Conservation (phyloP, 2,113 vertebrate species). For the Phaethornis superciliosus region DNA sequence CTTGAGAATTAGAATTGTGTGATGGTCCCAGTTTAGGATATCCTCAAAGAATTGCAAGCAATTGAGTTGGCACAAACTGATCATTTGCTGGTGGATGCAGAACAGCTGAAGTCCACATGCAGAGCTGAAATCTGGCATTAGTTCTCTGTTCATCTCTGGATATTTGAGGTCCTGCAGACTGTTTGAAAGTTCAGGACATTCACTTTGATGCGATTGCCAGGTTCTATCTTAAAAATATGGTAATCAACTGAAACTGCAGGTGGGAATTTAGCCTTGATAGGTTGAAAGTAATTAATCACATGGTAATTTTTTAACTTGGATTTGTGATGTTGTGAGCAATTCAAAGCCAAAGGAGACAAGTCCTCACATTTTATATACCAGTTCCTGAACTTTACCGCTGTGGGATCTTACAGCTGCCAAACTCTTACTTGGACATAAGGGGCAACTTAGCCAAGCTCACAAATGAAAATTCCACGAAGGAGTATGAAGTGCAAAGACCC, state of each 20-base stretch:
- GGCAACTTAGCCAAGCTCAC: not conserved
- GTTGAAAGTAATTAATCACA: conserved; percentile 1
- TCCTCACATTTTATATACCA: not conserved
- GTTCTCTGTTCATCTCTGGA: not conserved
- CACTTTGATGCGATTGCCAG: conserved; percentile 12
- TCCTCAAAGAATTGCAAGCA: not conserved
- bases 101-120: not conserved
- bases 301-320: not conserved
- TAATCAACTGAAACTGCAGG: not conserved
- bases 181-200: not conserved
- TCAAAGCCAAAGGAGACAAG: not conserved
- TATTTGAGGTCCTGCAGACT: not conserved
- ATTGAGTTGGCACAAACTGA: not conserved
- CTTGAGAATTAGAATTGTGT: not conserved
- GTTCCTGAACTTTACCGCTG: not conserved
- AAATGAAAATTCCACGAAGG: not conserved
- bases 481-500: not conserved
- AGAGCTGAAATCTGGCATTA: not conserved
- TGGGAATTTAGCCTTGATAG: not conserved
- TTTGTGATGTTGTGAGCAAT: not conserved
- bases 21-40: not conserved
- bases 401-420: not conserved
- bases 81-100: not conserved
- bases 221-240: not conserved
- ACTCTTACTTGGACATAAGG: accelerated